Evolutionary conservation across 2,888 invertebrate species (phyloP).

Genomic region (Aspidiotus destructor): DNA sequence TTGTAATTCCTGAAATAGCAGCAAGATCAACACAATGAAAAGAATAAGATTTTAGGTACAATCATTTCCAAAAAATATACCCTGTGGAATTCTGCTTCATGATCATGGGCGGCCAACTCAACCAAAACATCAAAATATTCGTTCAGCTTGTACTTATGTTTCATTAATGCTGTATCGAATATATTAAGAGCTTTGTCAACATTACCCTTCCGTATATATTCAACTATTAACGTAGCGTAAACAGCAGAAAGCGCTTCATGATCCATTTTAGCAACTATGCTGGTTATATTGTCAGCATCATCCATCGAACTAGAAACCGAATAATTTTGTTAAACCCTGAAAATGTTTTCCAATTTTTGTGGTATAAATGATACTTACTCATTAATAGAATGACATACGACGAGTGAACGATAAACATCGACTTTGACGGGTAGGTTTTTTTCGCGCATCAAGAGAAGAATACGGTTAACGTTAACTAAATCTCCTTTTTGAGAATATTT

Average conservation of each 20-base stretch:
- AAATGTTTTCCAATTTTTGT: no score
- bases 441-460: slow-evolving; percentile 74
- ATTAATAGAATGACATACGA: slow-evolving; percentile 65
- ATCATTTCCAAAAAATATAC: slow-evolving; percentile 38
- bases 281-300: no score
- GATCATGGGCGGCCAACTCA: slow-evolving; percentile 55
- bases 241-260: no score
- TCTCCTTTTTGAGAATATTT: slow-evolving; percentile 76
- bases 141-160: slow-evolving; percentile 38
- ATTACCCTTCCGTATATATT: no score
- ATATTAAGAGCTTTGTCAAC: no score
- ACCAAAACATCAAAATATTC: slow-evolving; percentile 65
- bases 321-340: no score
- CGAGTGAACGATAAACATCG: slow-evolving; percentile 71
- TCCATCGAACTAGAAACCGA: no score
- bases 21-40: neutral
- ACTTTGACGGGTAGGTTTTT: slow-evolving; percentile 69
- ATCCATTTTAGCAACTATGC: no score
- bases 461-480: slow-evolving; percentile 73
- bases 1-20: slow-evolving; percentile 45
- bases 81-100: slow-evolving; percentile 53
- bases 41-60: neutral
- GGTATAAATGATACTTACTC: no score
- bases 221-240: no score
- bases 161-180: no score